Evolutionary conservation across 2,888 invertebrate genomes (phyloP).

Genomic region (Tyria jacobaeae): DNA sequence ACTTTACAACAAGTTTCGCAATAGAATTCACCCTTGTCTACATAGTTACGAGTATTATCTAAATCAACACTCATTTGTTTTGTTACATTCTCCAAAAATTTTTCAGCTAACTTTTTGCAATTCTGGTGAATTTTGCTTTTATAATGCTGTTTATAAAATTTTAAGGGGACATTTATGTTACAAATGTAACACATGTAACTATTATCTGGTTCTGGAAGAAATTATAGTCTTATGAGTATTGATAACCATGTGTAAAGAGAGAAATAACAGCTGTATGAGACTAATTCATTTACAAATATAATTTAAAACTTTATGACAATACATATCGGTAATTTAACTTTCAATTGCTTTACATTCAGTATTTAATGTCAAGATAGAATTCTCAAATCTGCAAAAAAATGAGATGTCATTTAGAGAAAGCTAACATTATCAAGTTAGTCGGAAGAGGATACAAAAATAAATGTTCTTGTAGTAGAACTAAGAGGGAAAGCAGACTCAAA

Average conservation of each 20-base stretch:
- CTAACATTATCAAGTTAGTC: background rate
- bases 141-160: conserved; percentile 47
- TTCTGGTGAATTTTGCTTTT: conserved; percentile 51
- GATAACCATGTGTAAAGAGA: background rate
- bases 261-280: too few species aligned
- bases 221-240: background rate
- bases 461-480: too few species aligned
- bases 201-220: conserved; percentile 30
- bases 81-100: conserved; percentile 45
- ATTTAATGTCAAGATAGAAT: too few species aligned
- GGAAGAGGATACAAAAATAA: too few species aligned
- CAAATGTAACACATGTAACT: conserved; percentile 56
- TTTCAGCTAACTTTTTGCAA: conserved; percentile 45
- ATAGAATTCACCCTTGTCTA: conserved; percentile 8
- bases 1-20: conserved; percentile 23
- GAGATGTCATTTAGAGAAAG: conserved; percentile 26
- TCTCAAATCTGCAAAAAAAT: too few species aligned
- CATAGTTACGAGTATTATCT: background rate
- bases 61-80: conserved; percentile 35
- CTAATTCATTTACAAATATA: background rate
- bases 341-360: background rate
- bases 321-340: conserved; percentile 17
- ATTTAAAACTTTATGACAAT: background rate
- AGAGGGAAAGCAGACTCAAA: too few species aligned
- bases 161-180: conserved; percentile 51